A percentile compares a stretch with the other conserved stretches of the same genome.
Conservation (phyloP, 2,113 vertebrate genomes). For the Cyanoliseus patagonus region DNA sequence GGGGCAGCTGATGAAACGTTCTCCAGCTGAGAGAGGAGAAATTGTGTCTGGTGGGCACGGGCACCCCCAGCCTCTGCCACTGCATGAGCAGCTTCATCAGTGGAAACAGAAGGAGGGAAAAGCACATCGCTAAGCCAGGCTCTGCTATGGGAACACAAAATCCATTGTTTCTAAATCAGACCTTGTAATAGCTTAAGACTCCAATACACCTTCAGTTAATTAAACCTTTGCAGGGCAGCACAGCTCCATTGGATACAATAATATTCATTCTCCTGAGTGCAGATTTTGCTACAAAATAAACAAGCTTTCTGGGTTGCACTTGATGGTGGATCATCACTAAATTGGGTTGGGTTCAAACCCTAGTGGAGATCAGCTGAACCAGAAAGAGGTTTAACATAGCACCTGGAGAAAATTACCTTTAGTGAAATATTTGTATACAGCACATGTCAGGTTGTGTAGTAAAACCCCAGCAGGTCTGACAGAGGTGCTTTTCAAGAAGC, state of each 20-base stretch:
- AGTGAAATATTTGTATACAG: background rate
- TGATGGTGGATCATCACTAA: background rate
- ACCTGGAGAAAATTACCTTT: background rate
- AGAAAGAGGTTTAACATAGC: background rate
- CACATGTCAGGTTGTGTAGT: background rate
- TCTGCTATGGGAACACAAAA: background rate
- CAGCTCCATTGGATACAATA: background rate
- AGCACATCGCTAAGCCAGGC: fast-evolving
- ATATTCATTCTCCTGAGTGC: background rate
- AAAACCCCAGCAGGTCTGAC: background rate
- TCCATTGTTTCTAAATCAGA: background rate
- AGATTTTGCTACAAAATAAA: background rate
- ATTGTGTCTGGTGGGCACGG: background rate
- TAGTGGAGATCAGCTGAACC: background rate
- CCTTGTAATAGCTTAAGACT: background rate
- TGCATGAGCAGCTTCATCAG: background rate
- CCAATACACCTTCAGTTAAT: background rate
- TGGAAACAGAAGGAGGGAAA: background rate
- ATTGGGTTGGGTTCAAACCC: background rate
- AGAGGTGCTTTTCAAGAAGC: background rate
- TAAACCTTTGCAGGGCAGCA: background rate
- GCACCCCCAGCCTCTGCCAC: background rate
- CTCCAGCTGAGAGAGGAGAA: background rate
- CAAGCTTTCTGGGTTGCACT: background rate
- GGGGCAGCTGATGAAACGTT: background rate